Evolutionary conservation across 2,888 invertebrate genomes (phyloP), one percentile per base, ranked within the genome.

Genomic region (Leucania comma): DNA sequence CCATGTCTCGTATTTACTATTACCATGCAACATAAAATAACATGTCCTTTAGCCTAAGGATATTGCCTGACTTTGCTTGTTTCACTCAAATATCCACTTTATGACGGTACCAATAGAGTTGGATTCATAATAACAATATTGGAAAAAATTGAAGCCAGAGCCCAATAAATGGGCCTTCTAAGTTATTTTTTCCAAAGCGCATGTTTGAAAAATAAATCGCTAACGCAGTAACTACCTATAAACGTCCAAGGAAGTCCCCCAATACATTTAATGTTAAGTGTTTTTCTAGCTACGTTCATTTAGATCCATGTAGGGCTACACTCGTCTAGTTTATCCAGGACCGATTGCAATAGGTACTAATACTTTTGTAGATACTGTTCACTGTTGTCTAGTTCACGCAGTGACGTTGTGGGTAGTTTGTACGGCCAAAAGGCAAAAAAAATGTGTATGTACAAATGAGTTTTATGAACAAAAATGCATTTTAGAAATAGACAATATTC

Each of bases 281-380:
- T 42, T 0, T 42, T 42, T 42, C 17, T 20, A 42, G 42, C 42
- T 38, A 72, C 56, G 56, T 42, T 76, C 48, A 26, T 57, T 76
- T 69, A 76, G 70, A 46, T 69, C 17, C n/a, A 46, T 22, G 32
- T 26, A 5, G 32, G 48, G 32, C 51, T 56, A 54, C 51, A 64
- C 77, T 75, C 83, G 76, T 66, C 80, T 80, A 80, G 80, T 80
- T 80, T 82, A 80, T 80, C 80, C 67, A 53, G 68, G 80, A 82
- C 67, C 80, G 80, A 73, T 66, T 54, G 51, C 63, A 51, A 38
- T 38, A 38, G 38, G 63, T 69, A 67, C 50, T 63, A 42, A 46
- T 62, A 64, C 73, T 78, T 72, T 58, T 72, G 79, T 79, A 79
- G 82, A 82, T 77, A 66, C 50, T 78, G 24, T 81, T 76, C n/a